Base-by-base conservation (phyloP, 2,888 invertebrate species). In the Diarsia dahlii region DNA sequence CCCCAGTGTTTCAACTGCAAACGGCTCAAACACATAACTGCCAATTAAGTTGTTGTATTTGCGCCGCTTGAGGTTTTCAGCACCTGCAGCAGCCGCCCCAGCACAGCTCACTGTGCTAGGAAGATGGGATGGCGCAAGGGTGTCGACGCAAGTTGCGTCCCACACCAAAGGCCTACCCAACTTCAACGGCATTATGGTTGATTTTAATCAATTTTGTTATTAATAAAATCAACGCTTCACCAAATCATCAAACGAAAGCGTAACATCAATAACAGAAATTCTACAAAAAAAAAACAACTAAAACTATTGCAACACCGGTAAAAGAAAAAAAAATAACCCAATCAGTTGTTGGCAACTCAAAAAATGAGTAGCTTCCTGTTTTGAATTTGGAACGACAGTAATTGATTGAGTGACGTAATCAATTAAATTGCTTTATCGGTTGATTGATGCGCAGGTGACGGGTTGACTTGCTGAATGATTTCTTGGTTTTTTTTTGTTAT, bases 331-430 rank as follows among this genome's bases (percentile, higher is more conserved):
- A 74, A 76, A 73, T 13, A n/a, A 78, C 58, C 66, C 62, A 78
- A 76, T 80, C 76, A 85, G 78, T 77, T 84, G 79, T 76, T 85
- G 76, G 69, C 80, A 80, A 76, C 65, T 71, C 76, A 79, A 87
- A 87, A 82, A 81, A 77, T 78, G 8, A 77, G 65, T 67, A 68
- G 77, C 85, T 90, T 91, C 90, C 92, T 90, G 89, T 89, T 91
- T 91, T 88, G 87, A 88, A 90, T 90, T 87, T 82, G 80, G 87
- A 87, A 82, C 86, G 86, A 84, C 86, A 85, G 84, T 89, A 90
- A 91, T 90, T 89, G 90, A 90, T 91, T 88, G 89, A 91, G 87
- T 91, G 91, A 92, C 86, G 87, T 82, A 85, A 91, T 90, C 91
- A 90, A 92, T 92, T 90, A 91, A 90, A 91, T 89, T 86, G 88